Base-by-base conservation (phyloP, 2,888 invertebrate species). In the Reticulitermes lucifugus region DNA sequence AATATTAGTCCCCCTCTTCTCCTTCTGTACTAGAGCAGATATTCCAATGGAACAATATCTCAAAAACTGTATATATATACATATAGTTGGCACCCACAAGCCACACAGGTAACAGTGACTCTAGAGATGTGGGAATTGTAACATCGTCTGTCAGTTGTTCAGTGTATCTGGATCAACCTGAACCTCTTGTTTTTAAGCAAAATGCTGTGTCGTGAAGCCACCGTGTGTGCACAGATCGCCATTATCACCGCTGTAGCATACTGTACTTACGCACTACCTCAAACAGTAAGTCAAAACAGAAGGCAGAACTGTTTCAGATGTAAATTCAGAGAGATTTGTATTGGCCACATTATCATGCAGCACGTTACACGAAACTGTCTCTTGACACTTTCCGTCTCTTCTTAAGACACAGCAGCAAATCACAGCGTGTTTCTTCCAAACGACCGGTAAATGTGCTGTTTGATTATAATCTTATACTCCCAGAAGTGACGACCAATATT, bases 51-150 rank as follows among this genome's bases (percentile, higher is more conserved):
- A 9, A 35, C 35, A 21, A 43, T 46, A 65, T 43, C 12, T 65
- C 29, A 29, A 55, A 79, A 59, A 3, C 35, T 25, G 25, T 25
- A 25, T 25, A 25, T 25, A 4, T 59, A 35, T 79, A 79, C 35
- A 59, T 81, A 81, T 70, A 81, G 70, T 81, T 35, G 12, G 18
- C 80, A 35, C 35, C 35, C 29, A 29, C 25, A 80, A 60, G 22
- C 35, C 22, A 3, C 55, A 41, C 21, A 35, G 14, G 60, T 80
- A 80, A 21, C 60, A 80, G 80, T 60, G 35, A 60, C 60, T 51
- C 60, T 22, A 14, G 0, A 9, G 79, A n/a, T 55, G 35, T 14
- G 18, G 60, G 12, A 21, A 41, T 22, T 35, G 41, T 18, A 55
- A 55, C 55, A 18, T 18, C 55, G 14, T 18, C 14, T 18, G 14